phyloP scores from a whole-genome alignment of 2,888 invertebrate species.

The Acleris emargana region DNA sequence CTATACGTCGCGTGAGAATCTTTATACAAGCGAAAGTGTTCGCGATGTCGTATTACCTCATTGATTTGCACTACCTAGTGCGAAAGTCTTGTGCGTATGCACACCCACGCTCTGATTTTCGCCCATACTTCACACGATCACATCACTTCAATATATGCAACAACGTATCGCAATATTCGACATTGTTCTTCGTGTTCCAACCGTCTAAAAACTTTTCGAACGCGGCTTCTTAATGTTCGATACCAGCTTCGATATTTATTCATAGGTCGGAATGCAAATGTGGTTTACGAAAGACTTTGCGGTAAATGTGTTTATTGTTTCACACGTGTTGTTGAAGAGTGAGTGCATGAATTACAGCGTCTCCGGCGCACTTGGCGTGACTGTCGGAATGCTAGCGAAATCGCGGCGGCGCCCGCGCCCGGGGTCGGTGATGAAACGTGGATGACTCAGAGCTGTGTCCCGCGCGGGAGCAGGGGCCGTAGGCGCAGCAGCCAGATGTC shows the following conservation, averaged over 20 bases:
- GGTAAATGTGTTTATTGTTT: slow-evolving; percentile 46
- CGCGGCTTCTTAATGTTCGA: slow-evolving; percentile 57
- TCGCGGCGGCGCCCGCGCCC: slow-evolving; percentile 45
- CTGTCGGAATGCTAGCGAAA: slow-evolving; percentile 36
- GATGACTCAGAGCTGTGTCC: slow-evolving; percentile 68
- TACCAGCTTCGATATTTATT: slow-evolving; percentile 52
- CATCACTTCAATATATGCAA: slow-evolving; percentile 60
- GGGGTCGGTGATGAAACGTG: slow-evolving; percentile 60
- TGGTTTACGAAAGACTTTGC: slow-evolving; percentile 51
- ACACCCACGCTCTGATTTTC: slow-evolving; percentile 79
- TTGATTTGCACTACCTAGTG: slow-evolving; percentile 68
- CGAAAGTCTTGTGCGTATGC: slow-evolving; percentile 65
- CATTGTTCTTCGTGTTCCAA: slow-evolving; percentile 61
- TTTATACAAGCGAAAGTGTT: slow-evolving; percentile 69
- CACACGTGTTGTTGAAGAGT: slow-evolving; percentile 26
- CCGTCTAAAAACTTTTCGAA: slow-evolving; percentile 63
- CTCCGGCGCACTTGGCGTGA: slow-evolving; percentile 34
- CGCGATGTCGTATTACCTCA: slow-evolving; percentile 67
- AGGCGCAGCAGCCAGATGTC: slow-evolving; percentile 67
- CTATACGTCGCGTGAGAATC: slow-evolving; percentile 51
- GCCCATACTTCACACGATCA: slow-evolving; percentile 71
- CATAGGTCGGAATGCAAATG: slow-evolving; percentile 60
- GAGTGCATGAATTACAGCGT: slow-evolving; percentile 47
- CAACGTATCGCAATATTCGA: slow-evolving; percentile 56
- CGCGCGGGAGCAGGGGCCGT: slow-evolving; percentile 35